Evolutionary conservation across 2,888 invertebrate species (phyloP), one percentile per base, ranked within the genome.

Genomic region (Luperina nickerlii): DNA sequence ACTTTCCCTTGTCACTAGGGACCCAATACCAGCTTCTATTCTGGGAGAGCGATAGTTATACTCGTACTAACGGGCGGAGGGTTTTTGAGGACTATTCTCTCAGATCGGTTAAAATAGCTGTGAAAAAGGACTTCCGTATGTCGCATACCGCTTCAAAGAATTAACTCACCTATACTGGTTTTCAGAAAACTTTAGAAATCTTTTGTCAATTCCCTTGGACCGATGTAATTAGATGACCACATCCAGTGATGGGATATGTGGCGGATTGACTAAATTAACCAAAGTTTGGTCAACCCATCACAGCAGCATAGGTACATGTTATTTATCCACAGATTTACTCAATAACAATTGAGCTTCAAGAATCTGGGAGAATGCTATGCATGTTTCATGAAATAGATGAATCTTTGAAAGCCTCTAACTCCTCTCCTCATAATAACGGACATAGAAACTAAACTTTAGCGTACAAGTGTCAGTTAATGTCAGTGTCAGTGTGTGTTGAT

Each of bases 401-500:
- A 51, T 51, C 1, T 15, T 51, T 77, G 1, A 81, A 81, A 48
- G 13, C 38, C 11, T 18, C 6, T n/a, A 13, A 65, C 18, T 81
- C 1, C 57, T 76, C 20, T 67, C 57, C 20, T 67, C 38, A 8
- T 51, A 60, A 18, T 51, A 77, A 18, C 32, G 7, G 27, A 42
- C 38, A 45, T 48, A 51, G 15, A 66, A 66, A 77, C 57, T 65
- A 18, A 74, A 68, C 18, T 20, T 79, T 51, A 54, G 24, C 63
- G 54, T 66, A 66, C 24, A 20, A 87, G 51, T 71, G 67, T 68
- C 69, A 51, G 69, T 66, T 79, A 79, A 70, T 79, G 73, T 76
- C 67, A 79, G 62, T 76, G 72, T 79, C 68, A 80, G 60, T 72
- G 66, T 71, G 83, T 71, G 75, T 76, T 87, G 74, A 84, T 84